These are phyloP conservation scores for Myotis pilosus DNA, from an alignment of 2,797 vertebrate species.

Conservation along the genomic window DNA sequence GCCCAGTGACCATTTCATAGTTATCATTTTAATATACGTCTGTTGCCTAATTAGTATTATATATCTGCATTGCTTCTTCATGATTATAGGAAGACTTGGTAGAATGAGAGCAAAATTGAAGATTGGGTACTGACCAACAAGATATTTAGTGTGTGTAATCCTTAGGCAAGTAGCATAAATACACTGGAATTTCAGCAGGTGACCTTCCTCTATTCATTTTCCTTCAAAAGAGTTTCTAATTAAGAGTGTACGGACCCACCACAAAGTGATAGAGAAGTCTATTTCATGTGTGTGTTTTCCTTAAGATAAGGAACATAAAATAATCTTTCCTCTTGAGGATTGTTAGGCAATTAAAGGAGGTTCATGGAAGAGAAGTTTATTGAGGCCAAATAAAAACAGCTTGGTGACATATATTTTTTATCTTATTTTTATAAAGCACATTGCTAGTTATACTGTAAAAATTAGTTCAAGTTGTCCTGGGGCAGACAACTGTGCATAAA, in stretches of 20 bases:
- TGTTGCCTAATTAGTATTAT: background rate
- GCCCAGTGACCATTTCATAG: background rate
- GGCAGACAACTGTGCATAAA: constrained; percentile 15
- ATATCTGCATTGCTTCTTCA: background rate
- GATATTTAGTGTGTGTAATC: background rate
- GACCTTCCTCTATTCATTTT: background rate
- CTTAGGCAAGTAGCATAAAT: background rate
- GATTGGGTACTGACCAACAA: background rate
- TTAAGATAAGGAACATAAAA: background rate
- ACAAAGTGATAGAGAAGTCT: background rate
- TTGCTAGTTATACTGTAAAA: constrained; percentile 31
- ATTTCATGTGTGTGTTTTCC: background rate
- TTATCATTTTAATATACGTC: background rate
- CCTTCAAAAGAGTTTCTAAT: background rate
- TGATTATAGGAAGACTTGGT: background rate
- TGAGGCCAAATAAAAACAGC: background rate
- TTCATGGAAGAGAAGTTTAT: background rate
- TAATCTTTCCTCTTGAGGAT: background rate
- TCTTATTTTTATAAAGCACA: constrained; percentile 4
- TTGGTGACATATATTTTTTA: background rate
- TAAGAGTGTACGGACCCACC: background rate
- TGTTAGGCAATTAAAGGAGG: background rate
- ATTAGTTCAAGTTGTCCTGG: background rate
- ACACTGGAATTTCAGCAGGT: background rate
- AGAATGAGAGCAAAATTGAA: background rate